phyloP scores from a whole-genome alignment of 2,113 vertebrate species.

The Cynocephalus volans region DNA sequence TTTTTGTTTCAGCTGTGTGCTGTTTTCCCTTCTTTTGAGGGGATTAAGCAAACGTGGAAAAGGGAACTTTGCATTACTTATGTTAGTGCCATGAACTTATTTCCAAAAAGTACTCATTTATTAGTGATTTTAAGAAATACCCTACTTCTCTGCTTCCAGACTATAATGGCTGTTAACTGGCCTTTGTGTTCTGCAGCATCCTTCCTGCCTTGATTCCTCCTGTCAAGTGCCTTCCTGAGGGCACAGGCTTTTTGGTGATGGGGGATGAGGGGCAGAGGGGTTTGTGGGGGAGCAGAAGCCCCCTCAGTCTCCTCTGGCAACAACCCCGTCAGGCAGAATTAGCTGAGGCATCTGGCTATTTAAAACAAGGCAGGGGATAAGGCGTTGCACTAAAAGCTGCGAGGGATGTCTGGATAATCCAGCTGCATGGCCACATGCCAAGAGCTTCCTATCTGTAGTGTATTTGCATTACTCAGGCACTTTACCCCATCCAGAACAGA shows the following conservation, averaged over 20 bases:
- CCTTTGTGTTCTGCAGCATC: not conserved
- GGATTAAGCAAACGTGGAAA: not conserved
- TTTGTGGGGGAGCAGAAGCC: not conserved
- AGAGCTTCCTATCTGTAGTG: constrained; percentile 60
- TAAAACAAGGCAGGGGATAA: constrained; percentile 55
- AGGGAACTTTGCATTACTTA: constrained; percentile 51
- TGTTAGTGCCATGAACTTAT: not conserved
- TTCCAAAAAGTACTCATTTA: not conserved
- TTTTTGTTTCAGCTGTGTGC: not conserved
- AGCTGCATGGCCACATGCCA: constrained; percentile 84
- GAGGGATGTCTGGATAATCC: constrained; percentile 81
- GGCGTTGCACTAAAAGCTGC: constrained; percentile 64
- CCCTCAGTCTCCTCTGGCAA: not conserved
- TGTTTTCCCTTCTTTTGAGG: constrained; percentile 1
- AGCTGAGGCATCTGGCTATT: constrained; percentile 55
- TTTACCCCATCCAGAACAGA: constrained; percentile 68
- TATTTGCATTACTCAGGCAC: constrained; percentile 57
- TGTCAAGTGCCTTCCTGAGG: not conserved
- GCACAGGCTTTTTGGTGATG: not conserved
- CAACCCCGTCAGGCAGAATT: not conserved
- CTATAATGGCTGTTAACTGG: not conserved
- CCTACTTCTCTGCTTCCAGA: not conserved
- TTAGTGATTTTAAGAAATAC: not conserved
- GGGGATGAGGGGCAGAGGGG: not conserved
- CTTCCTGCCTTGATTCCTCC: not conserved